Conservation (phyloP, 2,888 invertebrate species). For the Hoplodrina ambigua region DNA sequence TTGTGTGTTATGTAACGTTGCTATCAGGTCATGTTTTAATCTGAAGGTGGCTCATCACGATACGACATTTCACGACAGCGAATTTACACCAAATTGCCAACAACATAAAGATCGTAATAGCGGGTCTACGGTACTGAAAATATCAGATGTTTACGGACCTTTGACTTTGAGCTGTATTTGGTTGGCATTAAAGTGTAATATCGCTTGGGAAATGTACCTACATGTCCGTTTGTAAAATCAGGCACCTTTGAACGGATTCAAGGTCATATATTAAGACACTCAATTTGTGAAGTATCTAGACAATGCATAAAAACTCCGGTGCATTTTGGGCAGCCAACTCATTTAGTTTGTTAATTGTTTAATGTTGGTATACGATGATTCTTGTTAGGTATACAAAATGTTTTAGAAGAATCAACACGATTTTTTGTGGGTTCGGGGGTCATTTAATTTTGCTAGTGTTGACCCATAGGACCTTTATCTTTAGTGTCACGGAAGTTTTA, state of each 20-base stretch:
- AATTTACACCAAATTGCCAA: not conserved
- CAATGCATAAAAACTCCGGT: too few species aligned
- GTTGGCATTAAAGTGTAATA: not conserved
- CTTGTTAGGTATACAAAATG: too few species aligned
- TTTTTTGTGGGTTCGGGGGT: too few species aligned
- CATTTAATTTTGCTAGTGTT: too few species aligned
- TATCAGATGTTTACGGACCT: not conserved
- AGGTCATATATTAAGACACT: not conserved
- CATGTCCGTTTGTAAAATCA: not conserved
- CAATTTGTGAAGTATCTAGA: too few species aligned
- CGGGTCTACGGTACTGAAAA: not conserved
- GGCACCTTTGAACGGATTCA: not conserved
- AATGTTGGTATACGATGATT: too few species aligned
- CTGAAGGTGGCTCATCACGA: not conserved
- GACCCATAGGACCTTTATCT: too few species aligned
- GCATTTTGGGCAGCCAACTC: too few species aligned
- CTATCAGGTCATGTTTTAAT: not conserved
- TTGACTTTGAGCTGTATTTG: not conserved
- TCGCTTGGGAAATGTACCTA: not conserved
- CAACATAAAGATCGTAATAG: not conserved
- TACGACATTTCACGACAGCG: not conserved
- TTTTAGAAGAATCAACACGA: too few species aligned
- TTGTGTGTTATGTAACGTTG: conserved; percentile 5
- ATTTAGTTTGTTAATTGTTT: too few species aligned
- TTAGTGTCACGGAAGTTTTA: too few species aligned